A percentile compares a stretch with the other conserved stretches of the same genome.
These are phyloP conservation scores for Meleagris gallopavo DNA, from an alignment of 2,113 vertebrate genomes.

Conservation along the genomic window DNA sequence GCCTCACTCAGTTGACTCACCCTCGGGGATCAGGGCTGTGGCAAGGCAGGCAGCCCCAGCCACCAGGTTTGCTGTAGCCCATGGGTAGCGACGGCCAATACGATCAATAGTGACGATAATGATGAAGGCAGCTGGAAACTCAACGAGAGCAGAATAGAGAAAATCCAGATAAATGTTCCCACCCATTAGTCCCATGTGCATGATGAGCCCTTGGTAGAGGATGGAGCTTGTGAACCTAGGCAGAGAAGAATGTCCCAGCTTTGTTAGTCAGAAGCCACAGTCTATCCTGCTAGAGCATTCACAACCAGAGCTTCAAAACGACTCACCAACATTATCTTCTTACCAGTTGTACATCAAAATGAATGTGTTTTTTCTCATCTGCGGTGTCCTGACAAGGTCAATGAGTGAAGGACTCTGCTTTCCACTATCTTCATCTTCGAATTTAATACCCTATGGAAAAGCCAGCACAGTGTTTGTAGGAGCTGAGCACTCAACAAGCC, in stretches of 20 bases:
- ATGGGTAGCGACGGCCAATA: slow-evolving; percentile 78
- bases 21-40: slow-evolving; percentile 74
- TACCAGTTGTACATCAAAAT: slow-evolving; percentile 87
- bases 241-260: background rate
- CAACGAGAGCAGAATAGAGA: slow-evolving; percentile 79
- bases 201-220: slow-evolving; percentile 84
- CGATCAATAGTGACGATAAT: slow-evolving; percentile 76
- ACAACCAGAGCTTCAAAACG: background rate
- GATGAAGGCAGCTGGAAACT: slow-evolving; percentile 79
- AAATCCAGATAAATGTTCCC: slow-evolving; percentile 80
- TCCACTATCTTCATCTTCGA: slow-evolving; percentile 65
- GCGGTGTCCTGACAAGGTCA: slow-evolving; percentile 81
- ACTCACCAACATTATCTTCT: background rate
- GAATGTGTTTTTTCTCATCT: slow-evolving; percentile 81
- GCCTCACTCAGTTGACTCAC: slow-evolving; percentile 44
- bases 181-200: slow-evolving; percentile 77
- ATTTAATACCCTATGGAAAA: slow-evolving; percentile 63
- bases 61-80: slow-evolving; percentile 73
- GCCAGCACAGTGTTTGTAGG: background rate
- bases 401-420: slow-evolving; percentile 74
- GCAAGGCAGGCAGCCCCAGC: slow-evolving; percentile 76
- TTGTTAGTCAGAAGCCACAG: background rate
- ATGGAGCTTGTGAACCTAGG: slow-evolving; percentile 79
- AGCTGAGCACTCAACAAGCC: background rate
- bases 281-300: background rate